phyloP scores from a whole-genome alignment of 2,113 vertebrate genomes.

The Tragelaphus scriptus region DNA sequence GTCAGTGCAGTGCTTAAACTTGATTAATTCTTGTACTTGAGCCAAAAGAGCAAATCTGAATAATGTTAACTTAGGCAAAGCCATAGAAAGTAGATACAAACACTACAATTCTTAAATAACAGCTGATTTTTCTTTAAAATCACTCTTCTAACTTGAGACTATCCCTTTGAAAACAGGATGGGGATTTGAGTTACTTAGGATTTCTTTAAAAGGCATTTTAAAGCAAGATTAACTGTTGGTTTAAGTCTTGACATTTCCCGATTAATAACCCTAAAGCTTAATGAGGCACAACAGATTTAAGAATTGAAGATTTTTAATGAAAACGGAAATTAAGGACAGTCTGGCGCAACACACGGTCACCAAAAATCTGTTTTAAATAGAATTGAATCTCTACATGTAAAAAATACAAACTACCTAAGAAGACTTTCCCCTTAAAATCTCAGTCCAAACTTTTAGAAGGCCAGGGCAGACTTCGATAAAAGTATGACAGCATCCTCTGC shows the following conservation, averaged over 20 bases:
- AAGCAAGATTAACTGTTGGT: slow-evolving; percentile 58
- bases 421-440: not conserved
- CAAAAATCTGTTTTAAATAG: not conserved
- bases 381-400: not conserved
- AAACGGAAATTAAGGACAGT: slow-evolving; percentile 42
- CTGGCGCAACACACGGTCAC: not conserved
- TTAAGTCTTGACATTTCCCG: slow-evolving; percentile 44
- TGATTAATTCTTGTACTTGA: slow-evolving; percentile 63
- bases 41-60: slow-evolving; percentile 63
- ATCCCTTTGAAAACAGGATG: slow-evolving; percentile 35
- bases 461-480: not conserved
- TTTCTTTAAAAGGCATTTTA: slow-evolving; percentile 37
- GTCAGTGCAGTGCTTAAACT: slow-evolving; percentile 39
- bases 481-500: not conserved
- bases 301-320: slow-evolving; percentile 53
- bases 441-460: not conserved
- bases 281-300: slow-evolving; percentile 52
- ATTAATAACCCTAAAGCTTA: slow-evolving; percentile 62
- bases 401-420: not conserved
- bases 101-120: slow-evolving; percentile 44
- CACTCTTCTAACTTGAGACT: slow-evolving; percentile 26
- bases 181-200: slow-evolving; percentile 26
- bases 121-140: slow-evolving; percentile 39
- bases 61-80: slow-evolving; percentile 55
- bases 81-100: slow-evolving; percentile 19